phyloP scores from a whole-genome alignment of 1,140 invertebrate species.

The Drosophila ohnishii region DNA sequence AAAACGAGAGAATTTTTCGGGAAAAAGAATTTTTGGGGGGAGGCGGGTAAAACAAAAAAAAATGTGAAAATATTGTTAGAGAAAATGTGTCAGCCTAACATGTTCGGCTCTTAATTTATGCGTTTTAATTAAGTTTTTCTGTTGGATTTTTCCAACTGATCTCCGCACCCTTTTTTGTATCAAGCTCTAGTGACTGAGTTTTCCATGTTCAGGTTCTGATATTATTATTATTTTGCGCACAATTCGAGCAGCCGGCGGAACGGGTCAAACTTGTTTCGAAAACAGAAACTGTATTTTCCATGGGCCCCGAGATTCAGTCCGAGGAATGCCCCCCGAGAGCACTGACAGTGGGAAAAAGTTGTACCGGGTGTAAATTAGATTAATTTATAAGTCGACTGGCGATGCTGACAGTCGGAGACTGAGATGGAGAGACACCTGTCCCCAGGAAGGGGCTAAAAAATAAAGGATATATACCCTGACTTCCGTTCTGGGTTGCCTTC shows the following conservation, averaged over 20 bases:
- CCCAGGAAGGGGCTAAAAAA: slow-evolving; percentile 13
- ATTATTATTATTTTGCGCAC: slow-evolving; percentile 46
- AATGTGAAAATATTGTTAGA: slow-evolving; percentile 26
- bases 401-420: slow-evolving; percentile 19
- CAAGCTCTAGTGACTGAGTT: slow-evolving; percentile 9
- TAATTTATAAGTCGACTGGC: slow-evolving; percentile 44
- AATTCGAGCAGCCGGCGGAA: slow-evolving; percentile 48
- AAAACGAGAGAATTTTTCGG: slow-evolving; percentile 31
- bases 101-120: slow-evolving; percentile 70
- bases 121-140: slow-evolving; percentile 71
- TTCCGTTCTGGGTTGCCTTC: slow-evolving; percentile 48
- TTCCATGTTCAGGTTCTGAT: slow-evolving; percentile 43
- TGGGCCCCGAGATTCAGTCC: slow-evolving; percentile 46
- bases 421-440: slow-evolving; percentile 28
- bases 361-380: slow-evolving; percentile 48
- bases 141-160: slow-evolving; percentile 30
- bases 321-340: slow-evolving; percentile 36
- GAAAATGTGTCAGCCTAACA: slow-evolving; percentile 76
- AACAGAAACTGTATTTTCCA: slow-evolving; percentile 71
- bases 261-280: slow-evolving; percentile 74
- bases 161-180: slow-evolving; percentile 39
- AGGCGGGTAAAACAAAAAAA: slow-evolving; percentile 4
- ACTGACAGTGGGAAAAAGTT: slow-evolving; percentile 38
- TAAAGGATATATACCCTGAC: slow-evolving; percentile 39
- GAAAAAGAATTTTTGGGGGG: slow-evolving; percentile 2